A percentile compares a stretch with the other conserved stretches of the same genome.
phyloP scores from a whole-genome alignment of 2,797 vertebrate genomes.

The Sternarchorhynchus goeldii region DNA sequence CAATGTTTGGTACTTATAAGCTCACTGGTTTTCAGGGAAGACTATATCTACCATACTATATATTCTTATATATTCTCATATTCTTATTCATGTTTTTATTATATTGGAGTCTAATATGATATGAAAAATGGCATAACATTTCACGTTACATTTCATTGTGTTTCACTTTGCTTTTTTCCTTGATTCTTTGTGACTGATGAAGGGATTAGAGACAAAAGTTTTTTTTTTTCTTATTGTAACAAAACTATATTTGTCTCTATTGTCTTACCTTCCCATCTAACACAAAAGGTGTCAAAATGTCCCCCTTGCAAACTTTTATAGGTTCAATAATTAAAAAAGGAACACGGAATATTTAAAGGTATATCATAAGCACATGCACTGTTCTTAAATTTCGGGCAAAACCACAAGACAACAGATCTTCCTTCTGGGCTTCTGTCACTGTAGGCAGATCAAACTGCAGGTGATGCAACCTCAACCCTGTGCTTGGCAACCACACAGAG shows the following conservation, averaged over 20 bases:
- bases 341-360: conserved; percentile 24
- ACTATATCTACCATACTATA: neutral
- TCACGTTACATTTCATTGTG: neutral
- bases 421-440: conserved; percentile 1
- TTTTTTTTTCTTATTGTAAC: neutral
- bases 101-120: neutral
- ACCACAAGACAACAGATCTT: conserved; percentile 23
- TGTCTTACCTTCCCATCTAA: neutral
- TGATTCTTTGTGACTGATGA: neutral
- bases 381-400: conserved; percentile 13
- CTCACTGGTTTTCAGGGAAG: neutral
- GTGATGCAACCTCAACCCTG: conserved; percentile 45
- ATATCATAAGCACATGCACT: conserved; percentile 23
- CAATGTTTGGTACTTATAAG: neutral
- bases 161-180: neutral
- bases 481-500: conserved; percentile 11
- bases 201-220: neutral
- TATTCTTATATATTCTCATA: too few species aligned
- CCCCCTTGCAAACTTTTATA: neutral
- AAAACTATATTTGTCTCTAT: neutral
- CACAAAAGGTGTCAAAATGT: neutral
- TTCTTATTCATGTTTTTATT: conserved; percentile 18
- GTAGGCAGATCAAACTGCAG: conserved; percentile 19
- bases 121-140: too few species aligned
- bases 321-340: conserved; percentile 21